These are phyloP conservation scores for Sphaeramia orbicularis DNA, from an alignment of 2,797 vertebrate genomes.

Conservation along the genomic window DNA sequence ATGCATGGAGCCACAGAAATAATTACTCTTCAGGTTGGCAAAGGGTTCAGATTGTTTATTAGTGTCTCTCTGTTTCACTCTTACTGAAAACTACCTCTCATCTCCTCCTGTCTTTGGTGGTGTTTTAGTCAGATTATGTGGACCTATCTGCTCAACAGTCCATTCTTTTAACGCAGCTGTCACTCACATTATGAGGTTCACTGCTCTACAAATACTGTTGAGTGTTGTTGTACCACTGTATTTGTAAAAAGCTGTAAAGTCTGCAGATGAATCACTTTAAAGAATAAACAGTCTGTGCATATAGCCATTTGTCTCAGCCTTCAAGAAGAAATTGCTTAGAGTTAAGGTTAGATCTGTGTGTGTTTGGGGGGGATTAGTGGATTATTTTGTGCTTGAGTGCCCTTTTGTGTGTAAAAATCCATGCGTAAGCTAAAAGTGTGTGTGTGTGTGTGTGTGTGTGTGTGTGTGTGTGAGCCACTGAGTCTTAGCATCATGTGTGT, in stretches of 20 bases:
- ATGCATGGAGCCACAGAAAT: constrained; percentile 61
- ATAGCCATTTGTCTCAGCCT: constrained; percentile 44
- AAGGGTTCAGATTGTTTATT: constrained; percentile 63
- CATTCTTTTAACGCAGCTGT: constrained; percentile 48
- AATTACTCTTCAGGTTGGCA: constrained; percentile 70
- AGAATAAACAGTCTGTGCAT: constrained; percentile 34
- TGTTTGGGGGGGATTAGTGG: constrained; percentile 26
- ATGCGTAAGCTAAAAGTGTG: constrained; percentile 55
- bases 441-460: constrained; percentile 27
- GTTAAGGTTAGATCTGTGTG: constrained; percentile 40
- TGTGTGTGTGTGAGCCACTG: constrained; percentile 17
- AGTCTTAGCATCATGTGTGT: constrained; percentile 32
- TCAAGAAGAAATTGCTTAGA: constrained; percentile 45
- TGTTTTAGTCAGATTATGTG: constrained; percentile 44
- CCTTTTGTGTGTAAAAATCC: constrained; percentile 69
- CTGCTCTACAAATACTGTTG: constrained; percentile 23
- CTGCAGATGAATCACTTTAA: constrained; percentile 39
- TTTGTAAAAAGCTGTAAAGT: constrained; percentile 47
- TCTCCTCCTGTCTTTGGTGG: constrained; percentile 17
- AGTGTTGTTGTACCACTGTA: neutral
- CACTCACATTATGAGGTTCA: constrained; percentile 54
- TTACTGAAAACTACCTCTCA: constrained; percentile 30
- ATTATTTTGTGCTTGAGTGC: constrained; percentile 66
- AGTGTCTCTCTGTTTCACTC: constrained; percentile 41
- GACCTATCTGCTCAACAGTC: constrained; percentile 42